Conservation (phyloP, 2,797 vertebrate genomes). For the Balearica regulorum region DNA sequence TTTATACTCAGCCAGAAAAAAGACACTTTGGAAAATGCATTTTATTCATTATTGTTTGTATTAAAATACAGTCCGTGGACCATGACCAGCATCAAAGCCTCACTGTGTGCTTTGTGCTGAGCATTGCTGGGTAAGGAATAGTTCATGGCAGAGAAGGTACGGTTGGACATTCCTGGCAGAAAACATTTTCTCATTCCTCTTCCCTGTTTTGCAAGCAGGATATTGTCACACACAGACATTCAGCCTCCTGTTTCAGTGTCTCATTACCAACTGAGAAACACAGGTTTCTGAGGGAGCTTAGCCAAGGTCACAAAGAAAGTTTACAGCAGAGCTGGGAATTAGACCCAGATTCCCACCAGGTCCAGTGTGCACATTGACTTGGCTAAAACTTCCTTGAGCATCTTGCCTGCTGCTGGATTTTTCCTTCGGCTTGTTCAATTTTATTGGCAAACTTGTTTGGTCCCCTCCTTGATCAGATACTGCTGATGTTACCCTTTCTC, state of each 20-base stretch:
- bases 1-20: background rate
- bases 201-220: background rate
- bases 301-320: background rate
- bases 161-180: background rate
- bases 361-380: background rate
- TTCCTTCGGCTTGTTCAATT: background rate
- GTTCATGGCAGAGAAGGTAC: background rate
- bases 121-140: background rate
- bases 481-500: slow-evolving; percentile 7
- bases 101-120: background rate
- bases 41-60: background rate
- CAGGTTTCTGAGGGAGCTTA: background rate
- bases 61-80: background rate
- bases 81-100: background rate
- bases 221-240: background rate
- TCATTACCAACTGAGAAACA: background rate
- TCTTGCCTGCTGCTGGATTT: background rate
- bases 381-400: background rate
- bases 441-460: background rate
- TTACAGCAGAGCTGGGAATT: background rate
- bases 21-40: background rate
- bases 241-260: background rate
- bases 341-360: background rate
- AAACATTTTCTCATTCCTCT: background rate
- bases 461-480: background rate